Conservation (phyloP, 2,113 vertebrate species). For the Larimichthys polyactis region DNA sequence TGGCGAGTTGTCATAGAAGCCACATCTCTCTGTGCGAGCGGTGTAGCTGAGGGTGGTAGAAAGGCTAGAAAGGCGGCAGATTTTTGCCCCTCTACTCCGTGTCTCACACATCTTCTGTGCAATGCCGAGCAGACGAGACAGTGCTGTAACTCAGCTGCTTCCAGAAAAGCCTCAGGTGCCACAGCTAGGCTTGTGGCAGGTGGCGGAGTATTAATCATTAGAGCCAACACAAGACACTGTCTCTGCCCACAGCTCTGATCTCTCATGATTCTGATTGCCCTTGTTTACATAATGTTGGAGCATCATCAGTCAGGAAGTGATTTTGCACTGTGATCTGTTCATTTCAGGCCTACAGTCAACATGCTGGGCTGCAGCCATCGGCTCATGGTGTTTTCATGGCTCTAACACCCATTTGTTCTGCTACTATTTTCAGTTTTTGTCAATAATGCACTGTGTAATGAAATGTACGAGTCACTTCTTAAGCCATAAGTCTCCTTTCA, state of each 20-base stretch:
- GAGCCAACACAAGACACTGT: conserved; percentile 39
- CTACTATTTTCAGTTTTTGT: neutral
- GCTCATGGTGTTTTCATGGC: neutral
- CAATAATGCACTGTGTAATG: neutral
- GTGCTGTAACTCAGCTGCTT: conserved; percentile 55
- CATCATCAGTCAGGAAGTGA: conserved; percentile 55
- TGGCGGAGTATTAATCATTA: conserved; percentile 61
- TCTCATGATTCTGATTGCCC: conserved; percentile 60
- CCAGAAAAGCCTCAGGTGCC: conserved; percentile 62
- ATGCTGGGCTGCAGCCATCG: conserved; percentile 4
- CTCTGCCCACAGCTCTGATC: conserved; percentile 55
- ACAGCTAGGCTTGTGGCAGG: conserved; percentile 51
- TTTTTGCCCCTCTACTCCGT: conserved; percentile 30
- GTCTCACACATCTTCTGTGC: conserved; percentile 39
- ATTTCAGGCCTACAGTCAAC: conserved; percentile 13
- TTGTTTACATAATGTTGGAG: conserved; percentile 60
- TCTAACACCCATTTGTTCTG: neutral
- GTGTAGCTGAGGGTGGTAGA: conserved; percentile 28
- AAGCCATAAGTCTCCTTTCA: neutral
- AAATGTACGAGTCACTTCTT: neutral
- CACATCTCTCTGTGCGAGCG: conserved; percentile 22
- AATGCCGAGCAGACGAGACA: conserved; percentile 61
- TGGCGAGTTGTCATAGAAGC: conserved; percentile 10
- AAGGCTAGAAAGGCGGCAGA: conserved; percentile 40
- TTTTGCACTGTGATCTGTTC: conserved; percentile 35